phyloP scores from a whole-genome alignment of 37 sponge, comb jelly and placozoan species.

The Spongia lamella region DNA sequence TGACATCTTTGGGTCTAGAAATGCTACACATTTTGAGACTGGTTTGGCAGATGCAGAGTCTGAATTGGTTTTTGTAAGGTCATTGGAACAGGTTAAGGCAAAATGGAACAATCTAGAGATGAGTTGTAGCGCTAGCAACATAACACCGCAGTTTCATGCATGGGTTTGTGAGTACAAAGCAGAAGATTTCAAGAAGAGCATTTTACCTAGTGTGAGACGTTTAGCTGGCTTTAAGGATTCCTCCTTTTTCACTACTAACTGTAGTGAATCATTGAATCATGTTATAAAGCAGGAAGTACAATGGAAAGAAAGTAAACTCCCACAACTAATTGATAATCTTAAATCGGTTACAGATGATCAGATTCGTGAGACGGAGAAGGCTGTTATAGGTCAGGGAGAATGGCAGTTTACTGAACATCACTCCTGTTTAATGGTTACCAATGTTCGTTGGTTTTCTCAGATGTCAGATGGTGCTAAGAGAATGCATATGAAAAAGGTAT shows the following conservation, averaged over 20 bases:
- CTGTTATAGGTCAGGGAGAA: conserved; percentile 16
- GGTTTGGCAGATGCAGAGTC: conserved; percentile 36
- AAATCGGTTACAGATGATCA: not conserved
- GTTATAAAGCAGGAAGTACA: conserved; percentile 44
- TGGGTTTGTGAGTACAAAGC: conserved; percentile 33
- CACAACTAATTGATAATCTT: conserved; percentile 19
- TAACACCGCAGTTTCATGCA: conserved; percentile 17
- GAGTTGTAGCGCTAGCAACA: not conserved
- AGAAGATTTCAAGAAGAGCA: conserved; percentile 7
- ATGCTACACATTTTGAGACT: conserved; percentile 14
- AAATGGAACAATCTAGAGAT: conserved; percentile 39
- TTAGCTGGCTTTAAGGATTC: not conserved
- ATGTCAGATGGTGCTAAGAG: not conserved
- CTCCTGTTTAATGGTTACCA: not conserved
- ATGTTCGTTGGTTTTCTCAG: not conserved
- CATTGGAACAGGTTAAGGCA: not conserved
- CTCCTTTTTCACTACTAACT: conserved; percentile 29
- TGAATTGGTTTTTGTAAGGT: not conserved
- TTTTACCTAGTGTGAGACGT: not conserved
- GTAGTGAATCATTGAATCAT: conserved; percentile 39
- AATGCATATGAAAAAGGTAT: not conserved
- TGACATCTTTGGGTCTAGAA: conserved; percentile 34
- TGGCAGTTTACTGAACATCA: not conserved
- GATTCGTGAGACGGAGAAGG: not conserved
- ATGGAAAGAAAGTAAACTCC: conserved; percentile 48